phyloP scores from a whole-genome alignment of 2,113 vertebrate genomes.

The Macroglossus sobrinus region DNA sequence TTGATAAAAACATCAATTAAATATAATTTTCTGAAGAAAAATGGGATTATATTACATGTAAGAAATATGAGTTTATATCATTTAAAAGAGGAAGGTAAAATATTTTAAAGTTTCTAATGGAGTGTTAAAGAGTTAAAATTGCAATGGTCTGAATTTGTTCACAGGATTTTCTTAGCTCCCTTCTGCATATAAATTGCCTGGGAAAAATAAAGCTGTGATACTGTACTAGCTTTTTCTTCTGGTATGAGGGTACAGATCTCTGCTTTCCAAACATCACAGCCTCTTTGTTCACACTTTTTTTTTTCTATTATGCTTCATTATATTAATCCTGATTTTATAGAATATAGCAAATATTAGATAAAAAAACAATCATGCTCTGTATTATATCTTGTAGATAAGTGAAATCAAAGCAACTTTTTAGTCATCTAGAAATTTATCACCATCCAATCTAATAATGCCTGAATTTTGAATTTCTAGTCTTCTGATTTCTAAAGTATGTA shows the following conservation, averaged over 20 bases:
- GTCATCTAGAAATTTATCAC: not conserved
- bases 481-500: not conserved
- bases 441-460: not conserved
- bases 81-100: not conserved
- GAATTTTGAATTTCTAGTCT: not conserved
- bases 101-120: slow-evolving; percentile 34
- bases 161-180: not conserved
- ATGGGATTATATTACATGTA: not conserved
- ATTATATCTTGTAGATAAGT: not conserved
- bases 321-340: not conserved
- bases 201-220: slow-evolving; percentile 18
- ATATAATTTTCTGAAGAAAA: not conserved
- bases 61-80: not conserved
- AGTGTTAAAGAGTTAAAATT: not conserved
- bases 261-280: not conserved
- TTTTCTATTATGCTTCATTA: not conserved
- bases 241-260: not conserved
- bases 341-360: not conserved
- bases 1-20: not conserved
- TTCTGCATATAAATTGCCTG: not conserved
- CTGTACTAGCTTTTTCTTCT: not conserved
- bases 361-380: not conserved
- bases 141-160: slow-evolving; percentile 23
- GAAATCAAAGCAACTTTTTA: not conserved
- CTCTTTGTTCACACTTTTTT: not conserved